Evolutionary conservation across 2,888 invertebrate species (phyloP), one percentile per base, ranked within the genome.

Genomic region (Aspidiotus destructor): DNA sequence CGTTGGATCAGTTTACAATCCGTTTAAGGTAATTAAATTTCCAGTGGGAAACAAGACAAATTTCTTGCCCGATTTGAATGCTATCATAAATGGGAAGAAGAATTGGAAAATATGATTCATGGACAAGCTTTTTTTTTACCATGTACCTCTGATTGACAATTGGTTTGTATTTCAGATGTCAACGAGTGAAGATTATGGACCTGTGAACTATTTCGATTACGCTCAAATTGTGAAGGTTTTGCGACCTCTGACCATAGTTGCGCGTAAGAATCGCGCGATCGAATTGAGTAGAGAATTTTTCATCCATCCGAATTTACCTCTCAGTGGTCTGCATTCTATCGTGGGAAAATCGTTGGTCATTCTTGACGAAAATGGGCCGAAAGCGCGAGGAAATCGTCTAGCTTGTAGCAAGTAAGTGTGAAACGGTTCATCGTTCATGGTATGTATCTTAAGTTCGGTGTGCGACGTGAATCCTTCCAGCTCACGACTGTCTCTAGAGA

Each of bases 351-450:
- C 94, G 8, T 78, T 96, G 44, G 89, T 93, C 2, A 83, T 96
- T 62, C 91, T 88, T 74, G 93, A 91, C 75, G 92, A 93, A 75
- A 84, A 87, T 75, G 91, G 91, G 0, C 93, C 93, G 0, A 85
- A 86, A 71, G 92, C 92, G 0, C 80, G 94, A 72, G 94, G 94
- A 13, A 91, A 93, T 77, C 79, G 94, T 71, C 80, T 95, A 75
- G 92, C 91, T 0, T 96, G 96, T 77, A 88, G 92, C 9, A 83
- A 84, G 89, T 92, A 77, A 83, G 81, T 79, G 48, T 64, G 28
- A 28, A 5, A 28, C 28, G 28, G 28, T 28, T 28, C 28, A 28
- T 28, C 5, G 41, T 16, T n/a, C 5, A 2, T 28, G 1, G 28
- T 28, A 5, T 3, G 28, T 28, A 5, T 28, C 5, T 28, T 5